Evolutionary conservation across 2,113 vertebrate genomes (phyloP), one percentile per base, ranked within the genome.

Genomic region (Tamias sibiricus): DNA sequence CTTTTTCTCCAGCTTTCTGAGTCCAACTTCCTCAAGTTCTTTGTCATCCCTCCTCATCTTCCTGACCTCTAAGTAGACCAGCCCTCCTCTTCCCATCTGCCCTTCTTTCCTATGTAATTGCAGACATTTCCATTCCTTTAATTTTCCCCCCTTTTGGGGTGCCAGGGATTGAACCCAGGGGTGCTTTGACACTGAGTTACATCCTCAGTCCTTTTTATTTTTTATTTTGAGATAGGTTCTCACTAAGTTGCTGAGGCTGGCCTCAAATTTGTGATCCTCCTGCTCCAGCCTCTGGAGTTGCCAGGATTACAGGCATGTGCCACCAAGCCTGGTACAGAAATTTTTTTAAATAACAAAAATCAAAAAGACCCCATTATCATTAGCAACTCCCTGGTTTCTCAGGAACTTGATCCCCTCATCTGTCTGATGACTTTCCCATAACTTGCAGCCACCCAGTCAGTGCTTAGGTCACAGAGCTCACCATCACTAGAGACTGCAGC

Each of bases 321-420:
- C 32, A 69, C 66, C 35, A 69, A 35, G 16, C 32, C 32, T 69
- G 16, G 66, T 57, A 54, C 8, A 57, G 54, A 20, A 22, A 32
- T 32, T 14, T 66, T n/a, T n/a, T 66, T 28, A 13, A 75, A 49
- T 47, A 77, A 12, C 30, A 52, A 28, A 79, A 91, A 52, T 82
- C 71, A n/a, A 47, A 87, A 96, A 92, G 49, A 71, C 32, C 13
- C 28, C 59, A n/a, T 82, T n/a, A 19, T n/a, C 64, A 37, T 84
- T 82, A 71, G 54, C 47, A 92, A 40, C 64, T 17, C 30, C 3
- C 35, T 72, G 16, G 9, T 13, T 94, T 84, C 35, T 87, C 40
- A 35, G 66, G 40, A 59, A 32, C 37, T 7, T 32, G 64, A 75
- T 40, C 49, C 44, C 30, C 28, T 42, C 28, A 4, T 40, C 47